These are phyloP conservation scores for Botia kubotai DNA, from an alignment of 2,797 vertebrate genomes.

Conservation along the genomic window DNA sequence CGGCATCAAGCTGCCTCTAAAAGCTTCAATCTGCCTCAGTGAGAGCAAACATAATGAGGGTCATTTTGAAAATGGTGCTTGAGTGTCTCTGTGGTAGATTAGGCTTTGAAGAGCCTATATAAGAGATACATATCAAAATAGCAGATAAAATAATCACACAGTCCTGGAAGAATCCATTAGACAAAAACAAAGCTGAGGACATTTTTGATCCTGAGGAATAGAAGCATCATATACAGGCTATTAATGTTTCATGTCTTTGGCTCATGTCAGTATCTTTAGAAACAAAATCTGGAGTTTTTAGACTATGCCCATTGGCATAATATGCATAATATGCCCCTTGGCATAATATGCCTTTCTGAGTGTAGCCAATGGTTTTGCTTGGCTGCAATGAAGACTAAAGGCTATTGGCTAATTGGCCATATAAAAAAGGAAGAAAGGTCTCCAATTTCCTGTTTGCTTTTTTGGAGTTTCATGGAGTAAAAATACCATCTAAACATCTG, in stretches of 20 bases:
- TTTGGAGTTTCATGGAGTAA: too few relatives aligned
- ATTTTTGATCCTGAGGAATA: slow-evolving; percentile 37
- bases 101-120: slow-evolving; percentile 35
- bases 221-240: slow-evolving; percentile 33
- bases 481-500: slow-evolving; percentile 23
- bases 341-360: too few relatives aligned
- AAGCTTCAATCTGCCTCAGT: slow-evolving; percentile 22
- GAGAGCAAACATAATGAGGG: slow-evolving; percentile 20
- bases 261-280: slow-evolving; percentile 36
- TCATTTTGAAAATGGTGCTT: slow-evolving; percentile 40
- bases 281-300: slow-evolving; percentile 14
- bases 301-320: too few relatives aligned
- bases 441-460: slow-evolving; percentile 12
- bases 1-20: slow-evolving; percentile 15
- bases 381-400: too few relatives aligned
- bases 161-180: slow-evolving; percentile 23
- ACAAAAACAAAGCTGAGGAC: slow-evolving; percentile 40
- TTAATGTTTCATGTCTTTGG: slow-evolving; percentile 42
- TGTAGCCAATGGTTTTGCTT: too few relatives aligned
- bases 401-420: too few relatives aligned
- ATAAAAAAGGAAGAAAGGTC: background rate
- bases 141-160: slow-evolving; percentile 34
- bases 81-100: slow-evolving; percentile 31
- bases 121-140: slow-evolving; percentile 41
- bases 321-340: too few relatives aligned